Conservation (phyloP, 2,888 invertebrate genomes). For the Melipona beecheii region DNA sequence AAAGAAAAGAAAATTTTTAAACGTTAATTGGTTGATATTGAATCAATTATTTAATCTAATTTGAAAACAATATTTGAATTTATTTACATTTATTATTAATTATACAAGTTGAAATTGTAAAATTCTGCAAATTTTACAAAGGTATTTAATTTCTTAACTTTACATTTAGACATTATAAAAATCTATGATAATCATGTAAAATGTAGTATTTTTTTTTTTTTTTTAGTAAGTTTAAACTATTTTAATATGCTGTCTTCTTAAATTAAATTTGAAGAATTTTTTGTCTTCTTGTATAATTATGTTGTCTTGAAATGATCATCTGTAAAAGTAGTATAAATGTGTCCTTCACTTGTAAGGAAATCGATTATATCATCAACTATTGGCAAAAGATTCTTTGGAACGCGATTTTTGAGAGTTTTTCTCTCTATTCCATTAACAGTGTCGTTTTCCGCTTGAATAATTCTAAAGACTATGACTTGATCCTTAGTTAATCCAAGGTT, state of each 20-base stretch:
- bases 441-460: constrained; percentile 71
- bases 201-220: background rate
- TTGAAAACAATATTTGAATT: background rate
- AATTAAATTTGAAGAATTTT: background rate
- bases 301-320: constrained; percentile 88
- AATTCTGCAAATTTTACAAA: background rate
- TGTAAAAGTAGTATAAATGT: constrained; percentile 92
- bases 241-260: background rate
- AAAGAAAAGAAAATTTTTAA: too few relatives aligned
- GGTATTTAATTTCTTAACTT: background rate
- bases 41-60: background rate
- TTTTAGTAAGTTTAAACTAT: background rate
- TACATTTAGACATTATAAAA: background rate
- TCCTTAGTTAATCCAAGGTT: constrained; percentile 73
- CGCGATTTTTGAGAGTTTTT: constrained; percentile 63
- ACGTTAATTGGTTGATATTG: background rate
- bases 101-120: background rate
- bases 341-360: constrained; percentile 90
- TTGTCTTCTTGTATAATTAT: constrained; percentile 55
- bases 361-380: constrained; percentile 86
- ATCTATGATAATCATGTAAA: background rate
- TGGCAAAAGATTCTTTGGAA: constrained; percentile 66
- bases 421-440: constrained; percentile 76
- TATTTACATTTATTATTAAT: background rate
- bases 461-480: constrained; percentile 74